A percentile compares a stretch with the other conserved stretches of the same genome.
These are phyloP conservation scores for Microcebus lehilahytsara DNA, from an alignment of 2,113 vertebrate genomes.

Conservation along the genomic window DNA sequence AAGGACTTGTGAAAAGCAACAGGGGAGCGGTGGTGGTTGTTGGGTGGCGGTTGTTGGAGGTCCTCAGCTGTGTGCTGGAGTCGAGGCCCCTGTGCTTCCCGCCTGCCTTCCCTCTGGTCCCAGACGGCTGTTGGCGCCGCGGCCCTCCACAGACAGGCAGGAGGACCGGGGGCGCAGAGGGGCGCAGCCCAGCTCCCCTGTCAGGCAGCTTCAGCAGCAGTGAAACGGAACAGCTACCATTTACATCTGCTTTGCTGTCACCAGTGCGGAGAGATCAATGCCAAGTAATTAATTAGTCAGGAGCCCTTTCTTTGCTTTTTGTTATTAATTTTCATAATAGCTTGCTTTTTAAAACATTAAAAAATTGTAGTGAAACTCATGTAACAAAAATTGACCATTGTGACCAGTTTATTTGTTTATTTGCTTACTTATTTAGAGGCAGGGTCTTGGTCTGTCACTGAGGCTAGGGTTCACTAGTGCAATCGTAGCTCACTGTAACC, in stretches of 20 bases:
- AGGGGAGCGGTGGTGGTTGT: neutral
- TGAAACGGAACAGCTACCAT: rapidly evolving
- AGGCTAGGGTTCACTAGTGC: no score
- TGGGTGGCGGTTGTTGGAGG: neutral
- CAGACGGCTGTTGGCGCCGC: neutral
- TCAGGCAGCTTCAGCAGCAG: neutral
- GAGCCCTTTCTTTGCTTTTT: neutral
- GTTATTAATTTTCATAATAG: neutral
- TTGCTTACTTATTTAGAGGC: no score
- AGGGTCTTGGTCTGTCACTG: no score
- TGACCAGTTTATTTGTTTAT: no score
- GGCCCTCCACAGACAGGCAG: neutral
- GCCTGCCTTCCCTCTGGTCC: neutral
- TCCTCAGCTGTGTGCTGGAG: rapidly evolving
- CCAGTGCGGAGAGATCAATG: neutral
- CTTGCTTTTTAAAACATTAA: neutral
- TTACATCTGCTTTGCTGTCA: neutral
- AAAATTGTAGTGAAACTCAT: neutral
- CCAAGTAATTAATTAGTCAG: no score
- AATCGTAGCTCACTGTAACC: no score
- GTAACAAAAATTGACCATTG: no score
- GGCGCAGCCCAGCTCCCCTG: neutral
- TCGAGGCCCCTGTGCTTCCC: neutral
- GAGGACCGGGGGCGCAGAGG: neutral
- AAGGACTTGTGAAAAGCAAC: neutral